A percentile compares a stretch with the other conserved stretches of the same genome.
phyloP scores from a whole-genome alignment of 2,113 vertebrate species.

The Centropus bengalensis region DNA sequence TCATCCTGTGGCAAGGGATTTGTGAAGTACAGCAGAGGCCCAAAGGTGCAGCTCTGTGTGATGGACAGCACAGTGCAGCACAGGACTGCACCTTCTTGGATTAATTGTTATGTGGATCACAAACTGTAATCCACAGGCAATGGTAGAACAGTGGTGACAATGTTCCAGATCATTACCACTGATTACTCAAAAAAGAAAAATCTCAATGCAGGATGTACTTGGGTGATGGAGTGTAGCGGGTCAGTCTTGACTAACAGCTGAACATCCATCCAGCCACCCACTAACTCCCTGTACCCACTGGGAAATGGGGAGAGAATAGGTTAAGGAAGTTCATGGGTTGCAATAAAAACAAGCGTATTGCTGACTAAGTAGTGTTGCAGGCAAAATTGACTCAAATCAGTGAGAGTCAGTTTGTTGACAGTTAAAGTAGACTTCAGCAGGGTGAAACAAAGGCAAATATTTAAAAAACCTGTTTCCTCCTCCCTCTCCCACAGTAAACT shows the following conservation, averaged over 20 bases:
- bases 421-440: background rate
- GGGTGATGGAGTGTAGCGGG: background rate
- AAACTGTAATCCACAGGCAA: background rate
- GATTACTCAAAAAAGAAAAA: background rate
- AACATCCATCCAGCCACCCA: background rate
- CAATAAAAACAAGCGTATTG: background rate
- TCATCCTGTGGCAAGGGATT: background rate
- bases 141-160: too few relatives aligned
- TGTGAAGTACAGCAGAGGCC: background rate
- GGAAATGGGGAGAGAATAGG: background rate
- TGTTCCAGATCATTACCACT: fast-evolving
- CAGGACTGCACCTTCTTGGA: background rate
- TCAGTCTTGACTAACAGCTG: background rate
- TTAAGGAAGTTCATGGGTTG: background rate
- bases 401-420: background rate
- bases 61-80: background rate
- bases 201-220: background rate
- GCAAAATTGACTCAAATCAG: background rate
- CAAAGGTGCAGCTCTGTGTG: background rate
- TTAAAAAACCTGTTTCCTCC: background rate
- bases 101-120: background rate
- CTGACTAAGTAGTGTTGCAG: background rate
- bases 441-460: background rate
- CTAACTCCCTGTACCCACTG: fast-evolving
- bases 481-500: background rate